These are phyloP conservation scores for Enteromius trimaculatus DNA, from an alignment of 2,797 vertebrate species.

Conservation along the genomic window DNA sequence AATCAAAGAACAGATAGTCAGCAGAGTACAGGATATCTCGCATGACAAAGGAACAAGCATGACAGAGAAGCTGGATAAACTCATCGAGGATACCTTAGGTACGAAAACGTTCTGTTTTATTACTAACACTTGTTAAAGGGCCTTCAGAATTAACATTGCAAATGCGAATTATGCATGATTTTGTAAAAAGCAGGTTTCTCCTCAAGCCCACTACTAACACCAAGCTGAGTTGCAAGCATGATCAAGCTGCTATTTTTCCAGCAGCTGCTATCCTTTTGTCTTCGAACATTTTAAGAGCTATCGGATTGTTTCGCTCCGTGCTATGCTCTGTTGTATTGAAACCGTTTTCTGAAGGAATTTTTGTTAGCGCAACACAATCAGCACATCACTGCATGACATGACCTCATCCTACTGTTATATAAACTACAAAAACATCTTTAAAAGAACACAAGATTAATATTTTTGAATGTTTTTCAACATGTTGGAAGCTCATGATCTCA, in stretches of 20 bases:
- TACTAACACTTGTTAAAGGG: not conserved
- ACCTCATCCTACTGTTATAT: not conserved
- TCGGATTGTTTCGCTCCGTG: not conserved
- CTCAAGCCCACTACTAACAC: not conserved
- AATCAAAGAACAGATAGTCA: constrained; percentile 98
- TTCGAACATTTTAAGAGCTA: not conserved
- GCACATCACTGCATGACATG: not conserved
- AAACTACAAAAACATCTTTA: not conserved
- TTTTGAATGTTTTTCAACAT: not conserved
- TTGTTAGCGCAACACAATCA: not conserved
- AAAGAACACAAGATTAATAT: not conserved
- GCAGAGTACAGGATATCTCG: constrained; percentile 87
- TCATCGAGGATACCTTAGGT: constrained; percentile 96
- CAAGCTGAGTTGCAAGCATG: not conserved
- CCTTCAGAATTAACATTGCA: not conserved
- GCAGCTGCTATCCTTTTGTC: not conserved
- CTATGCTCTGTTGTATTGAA: constrained; percentile 7
- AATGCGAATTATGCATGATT: not conserved
- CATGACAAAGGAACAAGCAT: constrained; percentile 89
- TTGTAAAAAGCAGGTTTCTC: not conserved
- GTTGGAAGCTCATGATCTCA: not conserved
- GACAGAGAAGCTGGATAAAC: constrained; percentile 91
- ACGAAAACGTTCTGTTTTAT: constrained; percentile 65
- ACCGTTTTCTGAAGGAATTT: not conserved
- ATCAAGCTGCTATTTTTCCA: not conserved